phyloP scores from a whole-genome alignment of 2,797 vertebrate genomes.

The Gastrophryne carolinensis region DNA sequence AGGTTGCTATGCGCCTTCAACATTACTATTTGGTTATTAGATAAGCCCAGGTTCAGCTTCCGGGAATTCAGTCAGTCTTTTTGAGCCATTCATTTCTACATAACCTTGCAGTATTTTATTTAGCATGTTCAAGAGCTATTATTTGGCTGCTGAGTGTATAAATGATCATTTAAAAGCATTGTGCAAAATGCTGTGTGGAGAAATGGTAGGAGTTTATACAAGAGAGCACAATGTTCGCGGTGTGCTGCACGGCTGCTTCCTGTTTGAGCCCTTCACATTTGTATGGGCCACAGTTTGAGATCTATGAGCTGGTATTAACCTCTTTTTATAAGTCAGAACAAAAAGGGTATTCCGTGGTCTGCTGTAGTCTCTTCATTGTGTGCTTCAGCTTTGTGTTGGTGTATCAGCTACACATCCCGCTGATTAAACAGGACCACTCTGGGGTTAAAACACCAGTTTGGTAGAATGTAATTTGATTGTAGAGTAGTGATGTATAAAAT shows the following conservation, averaged over 20 bases:
- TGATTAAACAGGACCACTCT: conserved; percentile 28
- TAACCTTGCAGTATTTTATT: neutral
- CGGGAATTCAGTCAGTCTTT: too few relatives aligned
- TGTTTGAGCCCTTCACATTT: neutral
- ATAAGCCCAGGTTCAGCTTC: too few relatives aligned
- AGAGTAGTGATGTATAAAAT: neutral
- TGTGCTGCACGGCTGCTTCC: neutral
- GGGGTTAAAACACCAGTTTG: conserved; percentile 6
- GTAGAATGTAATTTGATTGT: conserved; percentile 14
- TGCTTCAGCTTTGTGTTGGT: conserved; percentile 5
- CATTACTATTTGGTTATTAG: too few relatives aligned
- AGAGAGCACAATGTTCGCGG: neutral
- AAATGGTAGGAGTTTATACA: neutral
- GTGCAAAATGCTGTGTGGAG: neutral
- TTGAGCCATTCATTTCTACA: too few relatives aligned
- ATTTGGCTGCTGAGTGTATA: neutral
- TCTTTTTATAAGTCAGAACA: neutral
- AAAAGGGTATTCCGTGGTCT: neutral
- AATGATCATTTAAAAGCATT: neutral
- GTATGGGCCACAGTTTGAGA: conserved; percentile 10
- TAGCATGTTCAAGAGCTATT: neutral
- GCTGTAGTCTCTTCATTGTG: conserved; percentile 19
- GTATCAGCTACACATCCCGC: conserved; percentile 17
- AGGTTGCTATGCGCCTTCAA: too few relatives aligned
- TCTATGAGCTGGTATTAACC: conserved; percentile 24